Conservation (phyloP, 53 echinoderm and acorn worm species). For the Patiria pectinifera region DNA sequence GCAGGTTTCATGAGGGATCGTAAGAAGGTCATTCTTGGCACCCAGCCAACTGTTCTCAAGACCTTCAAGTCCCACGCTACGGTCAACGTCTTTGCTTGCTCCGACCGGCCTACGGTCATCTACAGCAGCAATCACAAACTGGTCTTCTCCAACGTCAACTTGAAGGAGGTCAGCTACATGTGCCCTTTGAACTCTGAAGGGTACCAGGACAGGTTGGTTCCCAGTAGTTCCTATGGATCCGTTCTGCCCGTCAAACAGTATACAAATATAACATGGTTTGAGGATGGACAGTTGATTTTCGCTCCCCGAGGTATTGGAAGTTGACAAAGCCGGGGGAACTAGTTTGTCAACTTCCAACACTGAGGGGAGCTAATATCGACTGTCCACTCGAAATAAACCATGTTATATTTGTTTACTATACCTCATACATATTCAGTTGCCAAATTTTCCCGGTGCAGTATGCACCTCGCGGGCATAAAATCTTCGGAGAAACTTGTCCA, state of each 20-base stretch:
- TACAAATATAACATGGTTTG: no score
- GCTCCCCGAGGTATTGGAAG: no score
- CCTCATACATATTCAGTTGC: no score
- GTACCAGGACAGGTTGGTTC: slow-evolving; percentile 90
- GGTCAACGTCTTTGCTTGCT: slow-evolving; percentile 97
- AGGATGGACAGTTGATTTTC: no score
- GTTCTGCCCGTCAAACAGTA: background rate
- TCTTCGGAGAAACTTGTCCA: no score
- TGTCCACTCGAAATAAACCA: no score
- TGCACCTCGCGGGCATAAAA: no score
- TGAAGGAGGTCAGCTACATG: slow-evolving; percentile 99
- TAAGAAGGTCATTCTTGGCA: slow-evolving; percentile 96
- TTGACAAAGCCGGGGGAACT: no score
- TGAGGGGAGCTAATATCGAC: no score
- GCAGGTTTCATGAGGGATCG: slow-evolving; percentile 85
- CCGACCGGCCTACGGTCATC: slow-evolving; percentile 97
- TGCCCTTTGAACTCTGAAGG: slow-evolving; percentile 98
- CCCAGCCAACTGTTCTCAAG: slow-evolving; percentile 98
- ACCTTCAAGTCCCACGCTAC: slow-evolving; percentile 94
- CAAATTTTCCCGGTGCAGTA: no score
- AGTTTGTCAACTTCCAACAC: no score
- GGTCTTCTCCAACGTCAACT: slow-evolving; percentile 96
- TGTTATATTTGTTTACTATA: no score
- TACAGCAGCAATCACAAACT: slow-evolving; percentile 98
- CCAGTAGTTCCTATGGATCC: background rate